Base-by-base conservation (phyloP, 2,888 invertebrate genomes). In the Aphelenchoides bicaudatus region DNA sequence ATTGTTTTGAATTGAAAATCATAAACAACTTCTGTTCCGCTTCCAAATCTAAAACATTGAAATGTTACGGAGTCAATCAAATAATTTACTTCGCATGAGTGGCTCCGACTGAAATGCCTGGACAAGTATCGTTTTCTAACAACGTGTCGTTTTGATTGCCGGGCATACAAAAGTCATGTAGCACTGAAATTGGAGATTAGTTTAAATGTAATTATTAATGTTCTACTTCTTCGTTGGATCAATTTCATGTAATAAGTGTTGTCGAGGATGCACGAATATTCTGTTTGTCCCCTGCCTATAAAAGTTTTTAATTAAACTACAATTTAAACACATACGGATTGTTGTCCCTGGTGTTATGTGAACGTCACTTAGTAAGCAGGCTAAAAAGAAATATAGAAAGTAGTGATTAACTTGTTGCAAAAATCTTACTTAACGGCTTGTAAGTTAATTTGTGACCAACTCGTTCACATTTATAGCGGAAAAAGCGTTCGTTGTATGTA, bases 131-230 rank as follows among this genome's bases (percentile, higher is more conserved):
- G 3, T 51, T 38, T 27, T 51, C 52, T 27, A 51, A 16, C 2
- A 51, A 2, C 23, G 37, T 25, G 52, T 51, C 52, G 52, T 51
- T 51, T 27, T 51, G 52, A 46, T 51, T 51, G 2, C 52, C 52
- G 30, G 52, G 52, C 52, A 51, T 51, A 16, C 52, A 51, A 16
- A 51, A 51, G 21, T 51, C 52, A 39, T 51, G 52, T 1, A 51
- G 52, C 52, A 51, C 52, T 51, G 8, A 2, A 30, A 30, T 10
- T 19, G 25, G 16, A 21, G 43, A 34, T 34, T 34, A n/a, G 34
- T 21, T 34, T n/a, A 43, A 43, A 43, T 43, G 43, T 6, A 25
- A 43, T 43, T 34, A 13, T 13, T 10, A 43, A 6, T 5, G 5
- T n/a, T n/a, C 38, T 30, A 46, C 52, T 51, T 4, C 52, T 43